Base-by-base conservation (phyloP, 2,113 vertebrate genomes). In the Psittacula cyanocephala region DNA sequence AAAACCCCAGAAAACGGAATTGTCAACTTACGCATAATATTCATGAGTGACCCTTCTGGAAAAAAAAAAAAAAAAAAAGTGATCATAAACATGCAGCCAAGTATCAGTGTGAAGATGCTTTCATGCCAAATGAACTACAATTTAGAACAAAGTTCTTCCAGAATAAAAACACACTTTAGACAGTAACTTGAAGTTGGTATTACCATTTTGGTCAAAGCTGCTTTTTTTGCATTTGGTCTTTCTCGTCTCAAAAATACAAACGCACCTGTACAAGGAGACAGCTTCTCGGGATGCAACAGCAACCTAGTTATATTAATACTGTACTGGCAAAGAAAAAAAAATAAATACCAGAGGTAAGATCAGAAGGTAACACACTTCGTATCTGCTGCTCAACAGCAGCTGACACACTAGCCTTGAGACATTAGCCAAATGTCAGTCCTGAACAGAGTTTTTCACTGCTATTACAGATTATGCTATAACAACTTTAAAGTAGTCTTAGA, bases 241-340 rank as follows among this genome's bases (percentile, higher is more conserved):
- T 97, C 85, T 96, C 1, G 2, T 71, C 74, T 96, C 89, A 97
- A 97, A 96, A 97, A 94, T 91, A 96, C 92, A 97, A 95, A 97
- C 82, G 67, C 85, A 97, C 85, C 89, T 95, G 89, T 89, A 88
- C 70, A 92, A 91, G 94, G 62, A 97, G 88, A 95, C 75, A 95
- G 74, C 95, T 96, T 96, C 91, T 94, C 71, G 90, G 92, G 92
- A 94, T 86, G 86, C 92, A 96, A 88, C 41, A 93, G 91, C 91
- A 96, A 92, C 27, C 94, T 95, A 91, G 81, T 86, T 86, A 70
- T 28, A 84, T 47, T 88, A 92, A 52, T 46, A 86, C 8, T 41
- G 72, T 57, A 88, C 81, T 91, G 78, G 63, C 52, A 80, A 81
- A 74, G 81, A 43, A 86, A 49, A n/a, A 82, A 63, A 44, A 67